These are phyloP conservation scores for Nemotelus nigrinus DNA, from an alignment of 2,888 invertebrate genomes.

Conservation along the genomic window DNA sequence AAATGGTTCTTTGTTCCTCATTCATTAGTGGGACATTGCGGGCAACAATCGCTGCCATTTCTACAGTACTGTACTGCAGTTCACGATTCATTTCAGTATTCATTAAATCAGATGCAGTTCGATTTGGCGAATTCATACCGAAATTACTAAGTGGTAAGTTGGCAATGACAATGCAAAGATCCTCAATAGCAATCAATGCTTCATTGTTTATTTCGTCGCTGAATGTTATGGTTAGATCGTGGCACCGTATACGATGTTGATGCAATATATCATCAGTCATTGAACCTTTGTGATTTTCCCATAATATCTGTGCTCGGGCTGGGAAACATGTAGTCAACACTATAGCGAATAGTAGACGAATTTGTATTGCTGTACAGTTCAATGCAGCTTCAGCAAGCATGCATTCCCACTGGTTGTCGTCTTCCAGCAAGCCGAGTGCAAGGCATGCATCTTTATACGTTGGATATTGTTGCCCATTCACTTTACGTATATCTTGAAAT, in stretches of 20 bases:
- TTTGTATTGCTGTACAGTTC: conserved; percentile 51
- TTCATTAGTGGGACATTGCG: conserved; percentile 37
- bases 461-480: too few relatives aligned
- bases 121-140: conserved; percentile 53
- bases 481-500: too few relatives aligned
- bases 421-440: conserved; percentile 51
- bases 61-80: conserved; percentile 19
- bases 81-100: conserved; percentile 9
- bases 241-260: conserved; percentile 52
- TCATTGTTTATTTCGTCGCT: conserved; percentile 54
- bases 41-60: conserved; percentile 36
- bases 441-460: conserved; percentile 45
- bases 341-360: conserved; percentile 56
- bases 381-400: conserved; percentile 52
- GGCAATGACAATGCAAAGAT: conserved; percentile 54
- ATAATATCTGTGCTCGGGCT: conserved; percentile 53
- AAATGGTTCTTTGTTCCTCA: conserved; percentile 36
- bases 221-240: conserved; percentile 49
- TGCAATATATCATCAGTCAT: conserved; percentile 53
- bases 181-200: conserved; percentile 56
- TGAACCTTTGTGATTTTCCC: conserved; percentile 53
- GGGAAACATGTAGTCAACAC: conserved; percentile 56
- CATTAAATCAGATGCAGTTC: conserved; percentile 7
- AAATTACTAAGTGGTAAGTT: conserved; percentile 53
- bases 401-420: conserved; percentile 51